Percentiles rank a stretch among this genome's conserved stretches.
Evolutionary conservation across 2,888 invertebrate genomes (phyloP).

Genomic region (Thecocarcelia acutangulata): DNA sequence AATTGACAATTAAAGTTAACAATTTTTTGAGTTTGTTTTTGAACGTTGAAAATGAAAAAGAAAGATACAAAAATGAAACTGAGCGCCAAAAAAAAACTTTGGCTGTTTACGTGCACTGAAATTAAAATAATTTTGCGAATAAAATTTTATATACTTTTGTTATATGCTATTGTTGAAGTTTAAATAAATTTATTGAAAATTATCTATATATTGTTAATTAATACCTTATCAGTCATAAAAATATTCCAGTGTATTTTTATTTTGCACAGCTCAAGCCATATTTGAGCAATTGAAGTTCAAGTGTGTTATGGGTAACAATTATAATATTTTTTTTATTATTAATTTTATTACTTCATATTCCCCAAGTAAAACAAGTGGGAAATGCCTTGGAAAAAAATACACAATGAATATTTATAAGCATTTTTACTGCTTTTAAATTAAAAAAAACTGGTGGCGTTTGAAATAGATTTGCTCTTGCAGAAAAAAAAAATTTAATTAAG

Average conservation of each 20-base stretch:
- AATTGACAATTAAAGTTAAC: slow-evolving; percentile 77
- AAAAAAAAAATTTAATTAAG: too few species aligned
- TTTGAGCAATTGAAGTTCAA: slow-evolving; percentile 50
- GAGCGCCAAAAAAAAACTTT: not conserved
- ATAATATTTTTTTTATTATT: too few species aligned
- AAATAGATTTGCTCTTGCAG: too few species aligned
- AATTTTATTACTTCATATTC: not conserved
- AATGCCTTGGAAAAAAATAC: not conserved
- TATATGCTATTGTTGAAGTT: not conserved
- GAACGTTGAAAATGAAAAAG: too few species aligned
- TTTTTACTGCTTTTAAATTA: too few species aligned
- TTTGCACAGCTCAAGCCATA: not conserved
- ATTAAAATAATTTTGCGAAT: slow-evolving; percentile 23
- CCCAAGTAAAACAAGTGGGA: slow-evolving; percentile 3
- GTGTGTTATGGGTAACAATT: not conserved
- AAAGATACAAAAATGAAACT: not conserved
- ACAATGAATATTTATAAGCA: slow-evolving; percentile 11
- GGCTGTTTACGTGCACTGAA: slow-evolving; percentile 37
- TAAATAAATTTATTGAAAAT: slow-evolving; percentile 21
- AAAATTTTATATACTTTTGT: not conserved
- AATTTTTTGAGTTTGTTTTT: slow-evolving; percentile 70
- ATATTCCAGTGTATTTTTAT: not conserved
- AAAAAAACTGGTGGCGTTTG: too few species aligned
- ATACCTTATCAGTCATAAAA: slow-evolving; percentile 5
- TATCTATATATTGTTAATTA: slow-evolving; percentile 18